phyloP scores from a whole-genome alignment of 2,888 invertebrate genomes.

The Trachelus stipa region DNA sequence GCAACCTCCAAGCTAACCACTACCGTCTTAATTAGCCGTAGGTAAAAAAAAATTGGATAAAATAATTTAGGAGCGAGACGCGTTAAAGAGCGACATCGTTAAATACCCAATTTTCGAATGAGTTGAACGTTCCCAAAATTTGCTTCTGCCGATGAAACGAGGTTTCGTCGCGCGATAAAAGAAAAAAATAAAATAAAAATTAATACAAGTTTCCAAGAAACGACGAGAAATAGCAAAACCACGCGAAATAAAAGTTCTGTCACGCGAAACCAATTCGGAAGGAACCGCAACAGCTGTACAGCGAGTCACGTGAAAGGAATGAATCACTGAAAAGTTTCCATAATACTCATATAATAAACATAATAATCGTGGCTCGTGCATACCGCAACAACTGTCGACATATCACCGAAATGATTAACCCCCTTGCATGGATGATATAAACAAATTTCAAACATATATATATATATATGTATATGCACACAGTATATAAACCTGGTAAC shows the following conservation, averaged over 20 bases:
- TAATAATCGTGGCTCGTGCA: not conserved
- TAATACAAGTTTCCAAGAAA: not conserved
- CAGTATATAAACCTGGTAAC: not conserved
- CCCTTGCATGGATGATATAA: not conserved
- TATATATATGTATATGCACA: not conserved
- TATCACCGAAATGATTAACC: not conserved
- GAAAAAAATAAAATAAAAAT: too few relatives aligned
- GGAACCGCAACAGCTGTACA: conserved; percentile 39
- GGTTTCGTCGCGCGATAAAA: not conserved
- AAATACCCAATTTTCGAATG: not conserved
- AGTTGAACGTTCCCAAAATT: not conserved
- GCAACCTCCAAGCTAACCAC: not conserved
- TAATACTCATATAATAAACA: not conserved
- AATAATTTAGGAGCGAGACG: not conserved
- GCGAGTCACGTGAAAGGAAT: conserved; percentile 24
- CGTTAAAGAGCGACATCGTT: not conserved
- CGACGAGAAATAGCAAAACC: not conserved
- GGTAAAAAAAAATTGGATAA: not conserved
- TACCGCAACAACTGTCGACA: not conserved
- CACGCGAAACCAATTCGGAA: not conserved
- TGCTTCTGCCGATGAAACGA: not conserved
- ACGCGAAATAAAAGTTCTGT: not conserved
- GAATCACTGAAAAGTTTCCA: conserved; percentile 55
- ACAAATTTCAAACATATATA: not conserved
- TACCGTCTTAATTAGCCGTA: not conserved